A percentile compares a stretch with the other conserved stretches of the same genome.
These are phyloP conservation scores for Drosophila sp. DNA, from an alignment of 1,140 invertebrate species.

Conservation along the genomic window DNA sequence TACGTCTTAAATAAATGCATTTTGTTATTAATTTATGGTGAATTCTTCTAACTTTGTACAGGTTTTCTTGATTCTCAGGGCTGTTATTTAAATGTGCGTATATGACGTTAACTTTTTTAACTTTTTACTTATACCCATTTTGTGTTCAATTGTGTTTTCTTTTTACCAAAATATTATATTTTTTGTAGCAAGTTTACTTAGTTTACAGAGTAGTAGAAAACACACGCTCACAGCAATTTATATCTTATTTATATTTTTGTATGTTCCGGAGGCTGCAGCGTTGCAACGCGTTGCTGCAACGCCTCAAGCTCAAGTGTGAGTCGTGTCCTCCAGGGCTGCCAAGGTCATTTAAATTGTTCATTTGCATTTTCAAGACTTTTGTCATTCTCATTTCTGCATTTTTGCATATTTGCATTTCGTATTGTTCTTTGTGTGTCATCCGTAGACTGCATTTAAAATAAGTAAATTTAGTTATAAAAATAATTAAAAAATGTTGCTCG, in stretches of 20 bases:
- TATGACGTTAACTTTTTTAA: no score
- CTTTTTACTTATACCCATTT: no score
- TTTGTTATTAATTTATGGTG: no score
- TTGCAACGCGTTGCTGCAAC: constrained; percentile 32
- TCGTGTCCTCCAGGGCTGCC: constrained; percentile 56
- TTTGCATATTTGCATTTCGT: constrained; percentile 20
- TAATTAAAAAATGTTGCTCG: constrained; percentile 50
- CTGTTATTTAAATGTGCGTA: no score
- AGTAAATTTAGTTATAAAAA: constrained; percentile 49
- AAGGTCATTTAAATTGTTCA: constrained; percentile 72
- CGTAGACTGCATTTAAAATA: constrained; percentile 43
- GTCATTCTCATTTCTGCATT: constrained; percentile 48
- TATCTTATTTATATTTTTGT: constrained; percentile 19
- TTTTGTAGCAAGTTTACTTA: not conserved
- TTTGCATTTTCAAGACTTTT: constrained; percentile 73
- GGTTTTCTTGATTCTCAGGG: no score
- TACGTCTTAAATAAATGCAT: no score
- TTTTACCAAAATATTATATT: no score
- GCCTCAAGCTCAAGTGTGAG: constrained; percentile 57
- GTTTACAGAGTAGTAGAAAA: not conserved
- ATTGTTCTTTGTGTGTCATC: constrained; percentile 13
- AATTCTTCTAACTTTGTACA: no score
- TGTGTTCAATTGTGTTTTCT: no score
- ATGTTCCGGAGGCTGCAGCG: constrained; percentile 37
- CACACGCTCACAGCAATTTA: not conserved